These are phyloP conservation scores for Ornithoptera priamus DNA, from an alignment of 2,888 invertebrate species.

Conservation along the genomic window DNA sequence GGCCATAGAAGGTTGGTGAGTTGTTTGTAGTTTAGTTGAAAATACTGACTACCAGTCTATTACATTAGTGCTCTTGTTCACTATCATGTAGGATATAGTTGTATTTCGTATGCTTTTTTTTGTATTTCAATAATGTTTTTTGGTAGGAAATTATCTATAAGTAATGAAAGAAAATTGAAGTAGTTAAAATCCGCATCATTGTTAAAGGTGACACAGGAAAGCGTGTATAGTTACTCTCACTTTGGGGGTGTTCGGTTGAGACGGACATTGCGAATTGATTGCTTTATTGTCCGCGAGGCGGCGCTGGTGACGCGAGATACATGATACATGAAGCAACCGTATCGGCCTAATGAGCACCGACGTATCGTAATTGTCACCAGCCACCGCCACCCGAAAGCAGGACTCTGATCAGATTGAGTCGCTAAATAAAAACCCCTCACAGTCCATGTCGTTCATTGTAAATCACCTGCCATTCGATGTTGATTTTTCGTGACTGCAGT, in stretches of 20 bases:
- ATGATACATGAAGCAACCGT: conserved; percentile 73
- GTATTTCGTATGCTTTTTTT: too few species aligned
- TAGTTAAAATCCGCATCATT: neutral
- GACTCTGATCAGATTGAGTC: conserved; percentile 46
- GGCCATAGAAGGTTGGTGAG: too few species aligned
- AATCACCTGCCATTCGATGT: neutral
- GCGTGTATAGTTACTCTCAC: conserved; percentile 40
- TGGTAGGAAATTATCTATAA: neutral
- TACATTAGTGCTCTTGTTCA: too few species aligned
- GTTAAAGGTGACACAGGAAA: conserved; percentile 21
- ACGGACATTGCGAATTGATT: conserved; percentile 64
- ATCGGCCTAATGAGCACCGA: conserved; percentile 67
- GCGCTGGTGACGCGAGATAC: conserved; percentile 66
- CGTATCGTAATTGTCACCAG: conserved; percentile 69
- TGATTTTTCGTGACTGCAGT: conserved; percentile 1
- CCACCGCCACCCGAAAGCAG: conserved; percentile 46
- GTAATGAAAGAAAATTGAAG: neutral
- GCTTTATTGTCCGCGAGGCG: conserved; percentile 68
- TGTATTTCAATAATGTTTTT: too few species aligned
- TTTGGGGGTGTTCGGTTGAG: conserved; percentile 55
- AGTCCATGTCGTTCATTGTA: conserved; percentile 49
- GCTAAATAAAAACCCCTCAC: conserved; percentile 51
- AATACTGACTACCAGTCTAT: too few species aligned
- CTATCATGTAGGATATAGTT: too few species aligned
- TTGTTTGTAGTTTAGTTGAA: too few species aligned